Evolutionary conservation across 2,113 vertebrate species (phyloP).

Genomic region (Gasterosteus aculeatus): DNA sequence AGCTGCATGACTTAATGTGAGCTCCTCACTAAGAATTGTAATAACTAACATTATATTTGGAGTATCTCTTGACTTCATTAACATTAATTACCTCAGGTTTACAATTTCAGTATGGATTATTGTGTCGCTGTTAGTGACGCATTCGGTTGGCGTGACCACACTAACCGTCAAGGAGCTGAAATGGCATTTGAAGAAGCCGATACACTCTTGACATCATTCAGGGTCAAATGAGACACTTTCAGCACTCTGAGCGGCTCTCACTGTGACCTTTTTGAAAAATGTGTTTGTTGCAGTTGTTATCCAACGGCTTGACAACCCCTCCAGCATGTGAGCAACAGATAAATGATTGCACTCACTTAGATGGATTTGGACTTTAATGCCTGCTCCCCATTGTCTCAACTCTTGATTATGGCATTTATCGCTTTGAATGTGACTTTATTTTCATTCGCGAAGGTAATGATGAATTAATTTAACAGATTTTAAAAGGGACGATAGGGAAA

Average conservation of each 20-base stretch:
- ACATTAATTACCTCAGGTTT: background rate
- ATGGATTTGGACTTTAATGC: conserved; percentile 18
- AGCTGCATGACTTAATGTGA: background rate
- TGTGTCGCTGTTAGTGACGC: conserved; percentile 10
- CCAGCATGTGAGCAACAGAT: conserved; percentile 23
- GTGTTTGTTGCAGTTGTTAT: conserved; percentile 12
- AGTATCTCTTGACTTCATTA: conserved; percentile 11
- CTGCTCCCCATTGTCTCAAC: background rate
- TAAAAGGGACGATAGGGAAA: conserved; percentile 1
- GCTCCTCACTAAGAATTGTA: background rate
- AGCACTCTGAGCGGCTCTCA: conserved; percentile 18
- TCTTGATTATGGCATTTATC: background rate
- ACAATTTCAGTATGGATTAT: background rate
- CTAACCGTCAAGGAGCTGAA: conserved; percentile 28
- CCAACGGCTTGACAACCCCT: conserved; percentile 16
- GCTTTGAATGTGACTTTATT: background rate
- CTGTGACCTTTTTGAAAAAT: conserved; percentile 31
- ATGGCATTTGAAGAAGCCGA: conserved; percentile 11
- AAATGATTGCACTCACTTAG: conserved; percentile 19
- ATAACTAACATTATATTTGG: conserved; percentile 2
- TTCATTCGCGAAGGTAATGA: background rate
- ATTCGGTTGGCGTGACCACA: conserved; percentile 8
- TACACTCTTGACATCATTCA: conserved; percentile 20
- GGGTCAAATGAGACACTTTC: conserved; percentile 15
- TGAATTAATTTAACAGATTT: background rate